A percentile compares a stretch with the other conserved stretches of the same genome.
Conservation (phyloP, 2,113 vertebrate species). For the Chiloscyllium plagiosum region DNA sequence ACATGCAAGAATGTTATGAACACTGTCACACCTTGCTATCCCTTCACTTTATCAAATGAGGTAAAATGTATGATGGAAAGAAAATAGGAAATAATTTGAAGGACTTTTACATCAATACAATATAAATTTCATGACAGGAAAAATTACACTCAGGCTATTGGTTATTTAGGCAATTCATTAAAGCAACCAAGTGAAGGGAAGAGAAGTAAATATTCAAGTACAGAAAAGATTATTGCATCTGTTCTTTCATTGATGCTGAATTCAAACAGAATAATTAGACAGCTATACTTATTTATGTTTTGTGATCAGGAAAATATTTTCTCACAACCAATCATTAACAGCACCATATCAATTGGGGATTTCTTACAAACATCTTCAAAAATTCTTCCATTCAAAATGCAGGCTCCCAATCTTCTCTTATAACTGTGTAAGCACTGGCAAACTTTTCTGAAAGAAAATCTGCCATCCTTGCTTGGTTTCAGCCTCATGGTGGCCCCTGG, state of each 20-base stretch:
- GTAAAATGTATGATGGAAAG: not conserved
- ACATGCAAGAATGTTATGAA: not conserved
- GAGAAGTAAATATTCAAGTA: not conserved
- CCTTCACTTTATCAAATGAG: not conserved
- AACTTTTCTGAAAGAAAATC: too few relatives aligned
- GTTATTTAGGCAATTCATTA: slow-evolving; percentile 12
- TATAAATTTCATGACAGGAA: not conserved
- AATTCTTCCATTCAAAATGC: not conserved
- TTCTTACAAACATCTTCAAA: not conserved
- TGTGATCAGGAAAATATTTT: not conserved
- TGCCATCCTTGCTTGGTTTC: too few relatives aligned
- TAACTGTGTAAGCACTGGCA: not conserved
- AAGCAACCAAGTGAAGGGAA: too few relatives aligned
- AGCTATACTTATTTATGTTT: not conserved
- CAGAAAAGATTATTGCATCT: not conserved
- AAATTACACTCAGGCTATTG: not conserved
- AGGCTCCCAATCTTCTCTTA: not conserved
- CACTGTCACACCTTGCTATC: not conserved
- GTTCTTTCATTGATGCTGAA: not conserved
- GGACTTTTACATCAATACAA: not conserved
- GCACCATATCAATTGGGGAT: not conserved
- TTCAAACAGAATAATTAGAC: not conserved
- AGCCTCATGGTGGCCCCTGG: too few relatives aligned
- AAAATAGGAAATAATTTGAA: not conserved
- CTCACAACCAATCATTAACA: not conserved